Percentiles rank a stretch among this genome's conserved stretches.
Conservation (phyloP, 2,888 invertebrate species). For the Miltochrista miniata region DNA sequence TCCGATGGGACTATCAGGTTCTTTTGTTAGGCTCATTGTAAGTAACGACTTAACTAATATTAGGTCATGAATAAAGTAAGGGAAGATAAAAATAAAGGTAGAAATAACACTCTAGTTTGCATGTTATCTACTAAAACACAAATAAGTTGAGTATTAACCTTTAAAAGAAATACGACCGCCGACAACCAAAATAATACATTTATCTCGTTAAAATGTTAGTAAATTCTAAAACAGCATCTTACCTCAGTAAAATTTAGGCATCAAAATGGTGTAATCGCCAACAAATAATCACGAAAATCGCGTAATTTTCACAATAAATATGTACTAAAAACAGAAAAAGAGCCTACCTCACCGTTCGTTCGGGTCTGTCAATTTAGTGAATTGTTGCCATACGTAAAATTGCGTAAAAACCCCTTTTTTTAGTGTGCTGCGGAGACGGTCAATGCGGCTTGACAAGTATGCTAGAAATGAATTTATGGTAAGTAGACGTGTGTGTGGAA, state of each 20-base stretch:
- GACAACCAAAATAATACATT: constrained; percentile 61
- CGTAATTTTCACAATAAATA: constrained; percentile 77
- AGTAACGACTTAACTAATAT: too few relatives aligned
- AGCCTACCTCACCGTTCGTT: constrained; percentile 80
- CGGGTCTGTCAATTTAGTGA: constrained; percentile 67
- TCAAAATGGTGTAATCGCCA: constrained; percentile 68
- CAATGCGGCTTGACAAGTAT: too few relatives aligned
- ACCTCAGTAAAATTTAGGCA: constrained; percentile 79
- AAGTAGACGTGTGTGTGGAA: too few relatives aligned
- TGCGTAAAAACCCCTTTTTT: too few relatives aligned
- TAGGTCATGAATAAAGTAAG: background rate
- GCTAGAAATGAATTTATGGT: too few relatives aligned
- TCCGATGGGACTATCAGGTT: constrained; percentile 26
- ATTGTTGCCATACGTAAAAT: constrained; percentile 48
- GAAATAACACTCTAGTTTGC: background rate
- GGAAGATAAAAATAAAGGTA: constrained; percentile 14
- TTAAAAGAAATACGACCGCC: constrained; percentile 65
- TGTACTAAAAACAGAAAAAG: constrained; percentile 81
- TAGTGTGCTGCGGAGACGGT: too few relatives aligned
- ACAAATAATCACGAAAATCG: constrained; percentile 67
- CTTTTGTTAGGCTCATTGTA: constrained; percentile 20
- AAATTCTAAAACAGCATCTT: constrained; percentile 42
- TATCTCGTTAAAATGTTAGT: constrained; percentile 7
- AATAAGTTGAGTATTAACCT: constrained; percentile 63
- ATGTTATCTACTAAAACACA: constrained; percentile 14